phyloP scores from a whole-genome alignment of 2,888 invertebrate species.

The Heliconius cydno region DNA sequence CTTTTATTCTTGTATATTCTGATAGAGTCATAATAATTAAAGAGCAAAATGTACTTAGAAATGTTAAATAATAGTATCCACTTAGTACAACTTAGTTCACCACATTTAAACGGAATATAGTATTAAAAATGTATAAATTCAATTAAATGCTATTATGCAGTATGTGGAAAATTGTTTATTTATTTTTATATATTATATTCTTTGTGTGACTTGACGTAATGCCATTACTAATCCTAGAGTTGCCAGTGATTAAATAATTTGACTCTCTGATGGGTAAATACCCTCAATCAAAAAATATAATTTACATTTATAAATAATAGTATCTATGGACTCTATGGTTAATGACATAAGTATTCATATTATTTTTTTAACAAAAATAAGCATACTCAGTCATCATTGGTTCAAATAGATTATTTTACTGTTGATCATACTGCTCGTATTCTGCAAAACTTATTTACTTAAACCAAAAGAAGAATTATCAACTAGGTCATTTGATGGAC shows the following conservation, averaged over 20 bases:
- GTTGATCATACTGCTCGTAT: too few species aligned
- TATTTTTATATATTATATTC: too few species aligned
- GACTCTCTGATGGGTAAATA: background rate
- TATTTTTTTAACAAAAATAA: too few species aligned
- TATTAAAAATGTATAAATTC: background rate
- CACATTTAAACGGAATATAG: background rate
- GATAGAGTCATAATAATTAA: slow-evolving; percentile 62
- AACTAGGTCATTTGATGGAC: too few species aligned
- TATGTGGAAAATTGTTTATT: background rate
- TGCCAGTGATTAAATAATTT: background rate
- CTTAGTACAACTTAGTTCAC: background rate
- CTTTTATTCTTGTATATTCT: slow-evolving; percentile 63
- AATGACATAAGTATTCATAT: too few species aligned
- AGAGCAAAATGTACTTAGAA: background rate
- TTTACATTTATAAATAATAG: background rate
- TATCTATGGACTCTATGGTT: background rate
- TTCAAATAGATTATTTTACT: too few species aligned
- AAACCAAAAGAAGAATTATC: too few species aligned
- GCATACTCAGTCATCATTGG: too few species aligned
- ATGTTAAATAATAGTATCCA: background rate
- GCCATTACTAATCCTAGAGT: background rate
- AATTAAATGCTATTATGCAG: background rate
- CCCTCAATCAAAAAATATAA: background rate
- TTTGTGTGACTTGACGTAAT: too few species aligned
- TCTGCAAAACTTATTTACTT: too few species aligned